A percentile compares a stretch with the other conserved stretches of the same genome.
These are phyloP conservation scores for Polypterus senegalus DNA, from an alignment of 2,113 vertebrate genomes.

Conservation along the genomic window DNA sequence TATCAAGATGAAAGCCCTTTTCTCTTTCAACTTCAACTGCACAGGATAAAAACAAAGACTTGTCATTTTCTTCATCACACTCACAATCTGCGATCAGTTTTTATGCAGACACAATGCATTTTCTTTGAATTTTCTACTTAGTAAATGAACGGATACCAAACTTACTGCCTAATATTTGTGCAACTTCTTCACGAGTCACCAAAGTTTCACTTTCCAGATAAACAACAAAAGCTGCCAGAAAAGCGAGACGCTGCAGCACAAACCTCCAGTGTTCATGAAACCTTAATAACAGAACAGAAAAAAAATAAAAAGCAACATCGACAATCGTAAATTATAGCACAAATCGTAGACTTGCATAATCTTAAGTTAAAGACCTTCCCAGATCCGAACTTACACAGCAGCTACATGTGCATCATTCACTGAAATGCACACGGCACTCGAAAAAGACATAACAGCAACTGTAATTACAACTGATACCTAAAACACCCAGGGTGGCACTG, in stretches of 20 bases:
- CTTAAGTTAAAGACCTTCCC: no score
- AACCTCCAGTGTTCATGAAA: conserved; percentile 97
- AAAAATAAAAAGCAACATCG: neutral
- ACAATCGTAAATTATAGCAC: no score
- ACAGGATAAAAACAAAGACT: neutral
- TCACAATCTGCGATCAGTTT: neutral
- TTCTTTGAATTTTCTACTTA: neutral
- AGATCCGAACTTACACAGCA: no score
- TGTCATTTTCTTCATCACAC: no score
- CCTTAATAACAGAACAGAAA: conserved; percentile 34
- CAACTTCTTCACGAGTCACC: conserved; percentile 79
- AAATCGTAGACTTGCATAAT: no score
- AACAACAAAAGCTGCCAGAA: conserved; percentile 80
- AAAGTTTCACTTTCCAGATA: conserved; percentile 84
- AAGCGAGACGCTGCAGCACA: conserved; percentile 81
- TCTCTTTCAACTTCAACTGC: conserved; percentile 83
- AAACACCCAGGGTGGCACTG: no score
- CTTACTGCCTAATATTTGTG: conserved; percentile 87
- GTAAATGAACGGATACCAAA: conserved; percentile 16
- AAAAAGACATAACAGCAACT: no score
- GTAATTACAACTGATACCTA: no score
- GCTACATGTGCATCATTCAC: no score
- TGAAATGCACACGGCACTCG: no score
- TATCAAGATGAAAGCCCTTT: conserved; percentile 89
- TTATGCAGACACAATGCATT: neutral